Evolutionary conservation across 2,797 vertebrate genomes (phyloP), one percentile per base, ranked within the genome.

Genomic region (Anisognathus igniventris): DNA sequence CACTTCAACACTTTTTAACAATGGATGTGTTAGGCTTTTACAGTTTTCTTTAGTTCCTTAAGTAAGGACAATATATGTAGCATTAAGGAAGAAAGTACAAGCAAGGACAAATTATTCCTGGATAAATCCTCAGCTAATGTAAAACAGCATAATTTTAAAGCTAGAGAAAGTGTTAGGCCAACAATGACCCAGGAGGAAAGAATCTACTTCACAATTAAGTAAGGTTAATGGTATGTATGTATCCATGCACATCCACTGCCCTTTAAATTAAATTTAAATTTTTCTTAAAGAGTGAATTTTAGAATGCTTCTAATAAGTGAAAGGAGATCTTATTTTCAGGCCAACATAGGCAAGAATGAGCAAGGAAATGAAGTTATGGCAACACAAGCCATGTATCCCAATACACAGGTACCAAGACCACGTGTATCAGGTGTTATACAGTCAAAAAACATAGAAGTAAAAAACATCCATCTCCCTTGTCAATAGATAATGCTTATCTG

Each of bases 61-160:
- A 93, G 28, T n/a, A 83, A 91, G 78, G 48, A 51, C 14, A 83
- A 88, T 70, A 71, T 28, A 84, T 31, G 20, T 92, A 94, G 60
- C 80, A 95, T 48, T 70, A 77, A 62, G 77, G 91, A 68, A 87
- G 60, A 94, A 95, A 86, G 80, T 70, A 71, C 14, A 62, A 35
- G 20, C 12, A 58, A 86, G 22, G 20, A 60, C 6, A 77, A 92
- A 92, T 51, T 74, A 58, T 53, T 90, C 21, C 31, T 84, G 61
- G 30, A 64, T 47, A 81, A 48, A 92, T 53, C 42, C 50, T 87
- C 53, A 50, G 39, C 27, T 76, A 79, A 60, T 37, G 42, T 45
- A 87, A 90, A 88, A 42, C 56, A 66, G 21, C 12, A 28, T 27
- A 57, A 47, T 14, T 64, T 75, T 35, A 80, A 76, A 91, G 50